Evolutionary conservation across 2,797 vertebrate species (phyloP), one percentile per base, ranked within the genome.

Genomic region (Gephyroberyx darwinii): DNA sequence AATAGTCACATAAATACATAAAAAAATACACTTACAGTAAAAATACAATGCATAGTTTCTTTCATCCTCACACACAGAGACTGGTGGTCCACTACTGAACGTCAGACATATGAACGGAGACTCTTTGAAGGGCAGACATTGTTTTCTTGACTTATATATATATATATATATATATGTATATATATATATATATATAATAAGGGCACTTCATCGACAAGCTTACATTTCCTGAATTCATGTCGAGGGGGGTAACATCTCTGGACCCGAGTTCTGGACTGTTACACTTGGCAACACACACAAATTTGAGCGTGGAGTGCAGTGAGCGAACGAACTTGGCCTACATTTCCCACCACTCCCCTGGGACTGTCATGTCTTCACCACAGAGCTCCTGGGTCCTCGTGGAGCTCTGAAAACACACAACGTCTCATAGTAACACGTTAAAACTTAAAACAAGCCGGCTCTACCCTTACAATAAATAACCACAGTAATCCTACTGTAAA

Each of bases 301-400:
- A 35, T 69, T 37, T 47, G 63, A 53, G 52, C 52, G 13, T 64
- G 64, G 17, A 48, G 52, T 20, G 4, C 58, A 56, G 58, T 0
- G 4, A 69, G 69, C 53, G 8, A 31, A 48, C 35, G 68, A 59
- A 68, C 73, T 72, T 37, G 73, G 65, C 73, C 73, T 65, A 75
- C 54, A 71, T 80, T 60, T 72, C n/a, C 2, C 1, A 17, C 6
- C 48, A 30, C 17, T 51, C 37, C 65, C 43, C 30, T 4, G 30
- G 1, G 56, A 53, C 45, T 53, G 73, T 61, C n/a, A 16, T 75
- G 37, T 8, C 33, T 68, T 9, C 57, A 26, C 48, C 2, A 10
- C 56, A 52, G 65, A 0, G 7, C 48, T 22, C 30, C 64, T 50
- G 53, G 41, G 19, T 13, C 45, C 5, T 22, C 14, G 3, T 41